Base-by-base conservation (phyloP, 2,888 invertebrate species). In the Scaeva pyrastri region DNA sequence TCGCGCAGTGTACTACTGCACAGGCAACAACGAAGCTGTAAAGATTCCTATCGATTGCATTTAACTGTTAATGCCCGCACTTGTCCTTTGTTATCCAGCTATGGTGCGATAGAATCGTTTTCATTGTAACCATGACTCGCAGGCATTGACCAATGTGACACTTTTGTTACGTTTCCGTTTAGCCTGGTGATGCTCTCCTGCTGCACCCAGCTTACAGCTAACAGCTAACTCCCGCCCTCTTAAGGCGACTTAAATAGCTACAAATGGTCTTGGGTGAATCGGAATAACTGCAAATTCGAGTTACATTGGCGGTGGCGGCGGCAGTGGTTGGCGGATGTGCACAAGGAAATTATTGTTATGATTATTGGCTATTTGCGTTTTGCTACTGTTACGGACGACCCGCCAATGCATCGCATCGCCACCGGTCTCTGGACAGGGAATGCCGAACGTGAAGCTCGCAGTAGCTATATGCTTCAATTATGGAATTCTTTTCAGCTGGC, bases 41-140 rank as follows among this genome's bases (percentile, higher is more conserved):
- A 82, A 86, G 86, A 86, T 86, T 82, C 77, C 74, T 82, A 86
- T 86, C 82, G 86, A 86, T 86, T 86, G 86, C 86, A 86, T 82
- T 86, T 82, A 86, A 86, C 86, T 86, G 86, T 86, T 86, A 86
- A 86, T 86, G 82, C 86, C 86, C 82, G 86, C 86, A 86, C 86
- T 86, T 86, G 86, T 86, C 86, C 82, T 86, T 86, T 86, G 86
- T 86, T 86, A 82, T 82, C 82, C 81, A 82, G 77, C 82, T 76
- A 60, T 74, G 81, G 86, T 66, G 74, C 77, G 82, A 86, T 86
- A 78, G 86, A 82, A 86, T 86, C 86, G 74, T 71, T 82, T 82
- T 78, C 77, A 78, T 82, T 86, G 86, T 82, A 82, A 26, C 74
- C 82, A 75, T 78, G 86, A 39, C 70, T 64, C 39, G 39, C 64